A percentile compares a stretch with the other conserved stretches of the same genome.
These are phyloP conservation scores for Ornithorhynchus anatinus DNA, from an alignment of 2,113 vertebrate genomes.

Conservation along the genomic window DNA sequence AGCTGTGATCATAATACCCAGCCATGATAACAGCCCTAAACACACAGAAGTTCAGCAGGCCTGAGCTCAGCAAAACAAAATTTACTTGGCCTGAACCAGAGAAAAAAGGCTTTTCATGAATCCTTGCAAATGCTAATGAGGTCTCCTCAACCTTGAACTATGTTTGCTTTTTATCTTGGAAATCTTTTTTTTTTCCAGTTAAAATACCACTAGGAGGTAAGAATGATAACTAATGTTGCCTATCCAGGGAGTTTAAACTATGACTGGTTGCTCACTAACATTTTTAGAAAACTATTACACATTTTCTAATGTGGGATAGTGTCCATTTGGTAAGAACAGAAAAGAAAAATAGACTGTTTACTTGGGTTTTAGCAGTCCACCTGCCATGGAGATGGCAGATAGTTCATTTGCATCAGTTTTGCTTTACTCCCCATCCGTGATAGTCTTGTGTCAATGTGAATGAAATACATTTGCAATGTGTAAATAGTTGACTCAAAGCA, in stretches of 20 bases:
- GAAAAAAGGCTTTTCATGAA: constrained; percentile 42
- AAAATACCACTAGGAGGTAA: constrained; percentile 26
- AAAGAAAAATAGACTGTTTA: neutral
- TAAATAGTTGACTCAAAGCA: constrained; percentile 52
- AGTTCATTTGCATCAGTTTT: constrained; percentile 18
- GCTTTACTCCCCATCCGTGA: neutral
- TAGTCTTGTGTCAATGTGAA: constrained; percentile 24
- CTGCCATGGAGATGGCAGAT: neutral
- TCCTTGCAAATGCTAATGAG: constrained; percentile 65
- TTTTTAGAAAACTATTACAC: constrained; percentile 10
- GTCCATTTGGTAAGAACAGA: neutral
- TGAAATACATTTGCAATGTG: constrained; percentile 4
- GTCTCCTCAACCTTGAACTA: constrained; percentile 52
- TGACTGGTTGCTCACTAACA: constrained; percentile 2
- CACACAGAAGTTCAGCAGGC: constrained; percentile 21
- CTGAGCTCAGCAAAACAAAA: constrained; percentile 46
- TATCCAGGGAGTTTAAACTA: neutral
- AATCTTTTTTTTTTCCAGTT: constrained; percentile 50
- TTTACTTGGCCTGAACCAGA: constrained; percentile 44
- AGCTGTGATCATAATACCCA: constrained; percentile 41
- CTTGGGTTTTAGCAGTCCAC: neutral
- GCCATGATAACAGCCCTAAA: constrained; percentile 34
- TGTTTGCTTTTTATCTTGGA: constrained; percentile 61
- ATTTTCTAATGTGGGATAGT: neutral
- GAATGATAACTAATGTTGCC: constrained; percentile 1